These are phyloP conservation scores for Anadara kagoshimensis DNA, from an alignment of 1,140 invertebrate species.

Conservation along the genomic window DNA sequence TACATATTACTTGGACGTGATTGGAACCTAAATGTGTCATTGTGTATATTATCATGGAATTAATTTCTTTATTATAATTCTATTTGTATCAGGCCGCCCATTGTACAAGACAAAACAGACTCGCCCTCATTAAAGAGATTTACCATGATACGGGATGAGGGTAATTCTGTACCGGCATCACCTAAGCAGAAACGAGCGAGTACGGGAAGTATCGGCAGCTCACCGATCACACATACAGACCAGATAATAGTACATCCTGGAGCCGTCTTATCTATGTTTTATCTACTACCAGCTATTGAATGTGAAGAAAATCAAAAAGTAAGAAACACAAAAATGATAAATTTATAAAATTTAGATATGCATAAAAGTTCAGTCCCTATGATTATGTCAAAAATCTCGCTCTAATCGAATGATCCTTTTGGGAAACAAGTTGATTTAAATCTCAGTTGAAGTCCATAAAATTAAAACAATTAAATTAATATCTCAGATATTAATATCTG, in stretches of 20 bases:
- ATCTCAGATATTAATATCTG: too few species aligned
- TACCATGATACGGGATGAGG: conserved; percentile 51
- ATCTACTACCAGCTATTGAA: conserved; percentile 89
- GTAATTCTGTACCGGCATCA: conserved; percentile 30
- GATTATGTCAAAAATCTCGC: too few species aligned
- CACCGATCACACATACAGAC: conserved; percentile 47
- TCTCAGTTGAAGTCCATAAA: too few species aligned
- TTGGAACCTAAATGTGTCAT: too few species aligned
- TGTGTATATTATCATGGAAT: too few species aligned
- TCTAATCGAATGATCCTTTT: too few species aligned
- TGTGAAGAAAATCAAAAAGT: conserved; percentile 60
- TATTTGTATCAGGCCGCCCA: conserved; percentile 8
- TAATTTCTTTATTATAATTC: neutral
- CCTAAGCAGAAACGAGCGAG: conserved; percentile 64
- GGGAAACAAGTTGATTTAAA: too few species aligned
- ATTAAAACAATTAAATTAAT: too few species aligned
- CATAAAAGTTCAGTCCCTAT: too few species aligned
- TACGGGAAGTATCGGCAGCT: conserved; percentile 64
- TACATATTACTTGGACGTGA: too few species aligned
- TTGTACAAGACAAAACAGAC: conserved; percentile 41
- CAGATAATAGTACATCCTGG: conserved; percentile 96
- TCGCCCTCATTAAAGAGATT: conserved; percentile 58
- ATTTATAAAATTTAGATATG: too few species aligned
- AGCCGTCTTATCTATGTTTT: conserved; percentile 94
- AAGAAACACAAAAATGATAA: neutral